A percentile compares a stretch with the other conserved stretches of the same genome.
phyloP scores from a whole-genome alignment of 2,797 vertebrate species.

The Morus bassanus region DNA sequence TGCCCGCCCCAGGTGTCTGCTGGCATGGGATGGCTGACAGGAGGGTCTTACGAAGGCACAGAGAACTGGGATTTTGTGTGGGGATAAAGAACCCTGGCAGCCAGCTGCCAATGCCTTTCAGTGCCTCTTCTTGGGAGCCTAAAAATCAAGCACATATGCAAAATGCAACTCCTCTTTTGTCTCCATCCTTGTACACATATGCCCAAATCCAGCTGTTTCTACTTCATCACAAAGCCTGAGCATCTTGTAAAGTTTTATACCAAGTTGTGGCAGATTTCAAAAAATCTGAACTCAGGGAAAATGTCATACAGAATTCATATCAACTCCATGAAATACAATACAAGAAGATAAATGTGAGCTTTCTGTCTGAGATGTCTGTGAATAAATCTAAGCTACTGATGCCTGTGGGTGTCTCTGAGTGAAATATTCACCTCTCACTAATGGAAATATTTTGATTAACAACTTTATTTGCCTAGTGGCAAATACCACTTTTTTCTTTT shows the following conservation, averaged over 20 bases:
- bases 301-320: background rate
- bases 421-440: background rate
- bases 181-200: background rate
- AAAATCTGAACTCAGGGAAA: background rate
- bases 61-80: background rate
- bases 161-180: background rate
- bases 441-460: slow-evolving; percentile 29
- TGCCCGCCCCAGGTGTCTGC: background rate
- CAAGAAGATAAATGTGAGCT: background rate
- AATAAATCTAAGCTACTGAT: background rate
- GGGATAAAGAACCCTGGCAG: background rate
- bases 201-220: background rate
- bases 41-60: background rate
- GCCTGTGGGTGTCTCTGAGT: background rate
- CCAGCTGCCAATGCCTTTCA: background rate
- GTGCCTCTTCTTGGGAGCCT: background rate
- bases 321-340: background rate
- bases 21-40: background rate
- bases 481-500: background rate
- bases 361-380: background rate
- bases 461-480: background rate
- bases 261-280: background rate
- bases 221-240: background rate
- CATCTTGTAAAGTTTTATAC: background rate
- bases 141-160: fast-evolving